Base-by-base conservation (phyloP, 1,140 invertebrate species). In the Eumaeus atala region DNA sequence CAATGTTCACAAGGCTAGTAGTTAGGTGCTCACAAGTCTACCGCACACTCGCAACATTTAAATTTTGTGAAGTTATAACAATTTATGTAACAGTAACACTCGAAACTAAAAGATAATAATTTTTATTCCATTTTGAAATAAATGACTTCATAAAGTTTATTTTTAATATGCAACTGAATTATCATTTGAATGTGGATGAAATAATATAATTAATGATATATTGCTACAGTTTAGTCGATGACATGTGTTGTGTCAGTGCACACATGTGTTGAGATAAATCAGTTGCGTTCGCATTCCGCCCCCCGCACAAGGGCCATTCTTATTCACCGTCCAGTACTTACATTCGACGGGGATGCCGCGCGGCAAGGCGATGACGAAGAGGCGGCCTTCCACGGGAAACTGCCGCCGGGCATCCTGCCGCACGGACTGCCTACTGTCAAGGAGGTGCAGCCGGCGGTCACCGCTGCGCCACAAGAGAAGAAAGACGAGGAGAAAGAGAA, bases 251-350 rank as follows among this genome's bases (percentile, higher is more conserved):
- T n/a, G n/a, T n/a, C n/a, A 28, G 21, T 28, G 21, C 21, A n/a
- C n/a, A n/a, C n/a, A n/a, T n/a, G n/a, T n/a, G n/a, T n/a, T n/a
- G n/a, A n/a, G n/a, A 40, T 53, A 58, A 66, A 61, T 70, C 60
- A 63, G 69, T 64, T 65, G 69, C 63, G 35, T 51, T 21, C 54
- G 54, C 59, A 62, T 56, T 37, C 59, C 59, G 56, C 66, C 58
- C 58, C 59, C 63, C 64, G 63, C 65, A 72, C 64, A 72, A 82
- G 80, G 83, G 80, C 82, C 84, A 83, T 87, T 89, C 92, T 95
- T 95, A 95, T 95, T 95, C 93, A 94, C 94, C 94, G 89, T 89
- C 93, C 92, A 99, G 97, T 98, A 95, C 95, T 99, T 92, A 97
- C 97, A 91, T 99, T 96, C 95, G 95, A 96, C 92, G 96, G 98